These are phyloP conservation scores for Scleropages formosus DNA, from an alignment of 2,797 vertebrate species.

Conservation along the genomic window DNA sequence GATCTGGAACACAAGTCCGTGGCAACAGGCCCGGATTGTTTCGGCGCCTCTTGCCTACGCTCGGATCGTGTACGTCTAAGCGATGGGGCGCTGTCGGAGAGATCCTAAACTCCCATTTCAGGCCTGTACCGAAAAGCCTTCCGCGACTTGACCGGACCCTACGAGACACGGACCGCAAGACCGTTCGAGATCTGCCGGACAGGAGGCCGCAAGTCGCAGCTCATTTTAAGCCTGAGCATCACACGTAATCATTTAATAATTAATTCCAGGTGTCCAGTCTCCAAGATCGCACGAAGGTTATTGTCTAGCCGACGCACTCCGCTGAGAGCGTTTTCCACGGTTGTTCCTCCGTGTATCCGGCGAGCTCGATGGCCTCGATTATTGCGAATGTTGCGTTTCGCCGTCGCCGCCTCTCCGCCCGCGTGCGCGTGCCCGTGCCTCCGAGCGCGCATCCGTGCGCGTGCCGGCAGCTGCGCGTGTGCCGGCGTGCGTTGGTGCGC, in stretches of 20 bases:
- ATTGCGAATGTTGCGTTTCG: constrained; percentile 58
- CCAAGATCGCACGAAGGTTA: not conserved
- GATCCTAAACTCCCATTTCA: too few relatives aligned
- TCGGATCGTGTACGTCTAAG: not conserved
- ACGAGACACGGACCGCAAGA: not conserved
- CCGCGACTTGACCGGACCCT: constrained; percentile 15
- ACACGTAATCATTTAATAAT: not conserved
- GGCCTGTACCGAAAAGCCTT: not conserved
- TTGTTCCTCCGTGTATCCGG: constrained; percentile 44
- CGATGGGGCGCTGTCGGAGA: too few relatives aligned
- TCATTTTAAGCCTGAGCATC: not conserved
- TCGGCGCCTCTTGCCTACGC: not conserved
- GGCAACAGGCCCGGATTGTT: constrained; percentile 7
- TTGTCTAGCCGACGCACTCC: not conserved
- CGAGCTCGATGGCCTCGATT: constrained; percentile 51
- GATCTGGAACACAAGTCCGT: not conserved
- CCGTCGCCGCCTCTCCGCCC: constrained; percentile 38
- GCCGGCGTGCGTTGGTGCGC: constrained; percentile 44
- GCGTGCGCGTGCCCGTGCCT: not conserved
- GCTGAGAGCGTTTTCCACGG: not conserved
- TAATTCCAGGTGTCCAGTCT: not conserved
- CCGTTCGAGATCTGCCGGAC: not conserved
- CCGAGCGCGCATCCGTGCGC: constrained; percentile 51
- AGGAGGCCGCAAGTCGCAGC: not conserved
- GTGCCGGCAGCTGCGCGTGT: constrained; percentile 49